Percentiles rank a stretch among this genome's conserved stretches.
phyloP scores from a whole-genome alignment of 1,140 invertebrate genomes.

The Atta cephalotes region DNA sequence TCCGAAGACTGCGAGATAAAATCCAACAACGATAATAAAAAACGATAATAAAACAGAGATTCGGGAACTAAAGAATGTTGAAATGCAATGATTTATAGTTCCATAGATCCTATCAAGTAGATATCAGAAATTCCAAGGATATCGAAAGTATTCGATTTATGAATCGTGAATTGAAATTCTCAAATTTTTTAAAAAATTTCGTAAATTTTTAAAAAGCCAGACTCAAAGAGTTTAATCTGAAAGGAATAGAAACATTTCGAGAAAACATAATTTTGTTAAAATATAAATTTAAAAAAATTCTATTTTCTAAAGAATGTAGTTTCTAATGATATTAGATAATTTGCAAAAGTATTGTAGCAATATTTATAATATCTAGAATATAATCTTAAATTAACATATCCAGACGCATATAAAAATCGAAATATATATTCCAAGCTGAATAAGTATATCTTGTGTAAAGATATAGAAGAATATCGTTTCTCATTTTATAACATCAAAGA shows the following conservation, averaged over 20 bases:
- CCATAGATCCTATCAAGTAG: neutral
- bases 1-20: slow-evolving; percentile 14
- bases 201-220: neutral
- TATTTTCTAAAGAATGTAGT: neutral
- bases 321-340: neutral
- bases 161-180: neutral
- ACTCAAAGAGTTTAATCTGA: neutral
- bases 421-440: neutral
- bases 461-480: neutral
- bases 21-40: neutral
- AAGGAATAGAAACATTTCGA: neutral
- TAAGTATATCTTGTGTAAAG: neutral
- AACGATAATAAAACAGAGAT: too few relatives aligned
- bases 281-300: neutral
- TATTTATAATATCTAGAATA: neutral
- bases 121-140: neutral
- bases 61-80: neutral
- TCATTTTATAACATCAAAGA: neutral
- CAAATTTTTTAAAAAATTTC: neutral
- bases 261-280: neutral
- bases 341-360: neutral
- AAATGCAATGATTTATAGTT: slow-evolving; percentile 17
- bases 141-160: neutral
- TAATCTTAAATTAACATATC: neutral
- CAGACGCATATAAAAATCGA: neutral